phyloP scores from a whole-genome alignment of 2,797 vertebrate species.

The Loris lydekkerianus region DNA sequence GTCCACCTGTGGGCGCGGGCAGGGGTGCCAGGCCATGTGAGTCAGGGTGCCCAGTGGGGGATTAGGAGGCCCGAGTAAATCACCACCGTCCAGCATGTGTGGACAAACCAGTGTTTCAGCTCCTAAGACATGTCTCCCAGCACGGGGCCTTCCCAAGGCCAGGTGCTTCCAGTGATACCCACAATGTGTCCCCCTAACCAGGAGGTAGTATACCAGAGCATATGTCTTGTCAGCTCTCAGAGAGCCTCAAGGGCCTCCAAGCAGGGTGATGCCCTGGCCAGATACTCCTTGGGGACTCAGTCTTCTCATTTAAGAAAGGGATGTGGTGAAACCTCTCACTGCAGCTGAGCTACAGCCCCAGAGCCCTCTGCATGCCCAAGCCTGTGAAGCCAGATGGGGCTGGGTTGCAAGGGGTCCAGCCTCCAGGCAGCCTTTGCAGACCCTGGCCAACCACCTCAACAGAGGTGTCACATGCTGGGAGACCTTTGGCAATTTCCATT shows the following conservation, averaged over 20 bases:
- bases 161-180: neutral
- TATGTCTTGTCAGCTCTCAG: neutral
- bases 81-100: conserved; percentile 86
- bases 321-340: neutral
- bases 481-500: neutral
- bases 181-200: no score
- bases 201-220: neutral
- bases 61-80: conserved; percentile 94
- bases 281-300: neutral
- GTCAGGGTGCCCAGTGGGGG: conserved; percentile 91
- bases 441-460: fast-evolving
- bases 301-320: neutral
- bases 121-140: neutral
- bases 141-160: neutral
- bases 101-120: neutral
- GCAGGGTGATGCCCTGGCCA: neutral
- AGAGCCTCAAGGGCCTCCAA: neutral
- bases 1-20: conserved; percentile 94
- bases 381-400: neutral
- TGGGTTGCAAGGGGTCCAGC: fast-evolving
- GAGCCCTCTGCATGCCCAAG: neutral
- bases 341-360: neutral
- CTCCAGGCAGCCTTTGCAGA: neutral
- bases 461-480: neutral
- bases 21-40: conserved; percentile 94